Evolutionary conservation across 2,797 vertebrate genomes (phyloP).

Genomic region (Triplophysa bombifrons): DNA sequence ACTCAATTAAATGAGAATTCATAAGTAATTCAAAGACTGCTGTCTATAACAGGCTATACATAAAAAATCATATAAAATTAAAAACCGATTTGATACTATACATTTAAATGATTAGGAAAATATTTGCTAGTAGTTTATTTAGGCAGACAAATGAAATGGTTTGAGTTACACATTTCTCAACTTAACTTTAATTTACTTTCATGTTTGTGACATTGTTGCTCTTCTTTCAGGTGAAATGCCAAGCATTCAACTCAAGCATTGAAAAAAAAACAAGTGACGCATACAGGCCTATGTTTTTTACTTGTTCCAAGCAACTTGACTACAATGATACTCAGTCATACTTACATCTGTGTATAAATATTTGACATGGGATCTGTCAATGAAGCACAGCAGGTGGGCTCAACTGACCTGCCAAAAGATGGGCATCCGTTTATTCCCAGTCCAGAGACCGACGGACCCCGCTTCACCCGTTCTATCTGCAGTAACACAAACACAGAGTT

Average conservation of each 20-base stretch:
- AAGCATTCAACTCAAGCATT: neutral
- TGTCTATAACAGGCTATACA: neutral
- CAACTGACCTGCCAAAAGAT: constrained; percentile 22
- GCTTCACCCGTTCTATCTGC: constrained; percentile 56
- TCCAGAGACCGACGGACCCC: constrained; percentile 8
- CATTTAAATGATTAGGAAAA: too few relatives aligned
- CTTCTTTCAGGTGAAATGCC: neutral
- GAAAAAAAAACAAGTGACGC: constrained; percentile 18
- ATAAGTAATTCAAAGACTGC: neutral
- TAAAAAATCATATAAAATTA: neutral
- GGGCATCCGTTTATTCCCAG: neutral
- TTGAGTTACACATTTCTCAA: too few relatives aligned
- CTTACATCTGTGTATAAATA: neutral
- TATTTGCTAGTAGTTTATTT: too few relatives aligned
- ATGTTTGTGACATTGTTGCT: neutral
- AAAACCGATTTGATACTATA: neutral
- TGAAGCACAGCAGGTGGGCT: constrained; percentile 16
- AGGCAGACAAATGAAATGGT: too few relatives aligned
- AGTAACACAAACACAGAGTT: constrained; percentile 33
- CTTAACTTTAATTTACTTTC: too few relatives aligned
- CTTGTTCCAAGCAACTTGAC: neutral
- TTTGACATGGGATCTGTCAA: constrained; percentile 28
- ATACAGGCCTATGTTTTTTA: neutral
- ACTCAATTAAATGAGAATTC: neutral
- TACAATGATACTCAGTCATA: too few relatives aligned